These are phyloP conservation scores for Spheniscus humboldti DNA, from an alignment of 2,797 vertebrate genomes.

Conservation along the genomic window DNA sequence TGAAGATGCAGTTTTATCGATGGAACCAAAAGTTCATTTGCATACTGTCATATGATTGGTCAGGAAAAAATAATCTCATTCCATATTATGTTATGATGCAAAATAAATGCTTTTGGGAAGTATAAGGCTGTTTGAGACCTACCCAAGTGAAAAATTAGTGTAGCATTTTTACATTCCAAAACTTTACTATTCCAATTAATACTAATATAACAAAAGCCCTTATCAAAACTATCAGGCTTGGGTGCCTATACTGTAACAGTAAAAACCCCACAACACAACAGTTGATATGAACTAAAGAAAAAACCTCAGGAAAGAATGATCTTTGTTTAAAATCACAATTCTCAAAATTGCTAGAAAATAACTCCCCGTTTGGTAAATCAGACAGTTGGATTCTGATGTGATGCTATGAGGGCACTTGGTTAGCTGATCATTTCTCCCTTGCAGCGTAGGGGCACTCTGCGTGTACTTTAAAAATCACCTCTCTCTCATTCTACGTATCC, in stretches of 20 bases:
- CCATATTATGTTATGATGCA: neutral
- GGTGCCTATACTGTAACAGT: neutral
- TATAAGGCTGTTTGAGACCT: neutral
- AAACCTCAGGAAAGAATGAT: neutral
- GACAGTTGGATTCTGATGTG: neutral
- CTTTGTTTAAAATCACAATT: neutral
- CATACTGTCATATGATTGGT: constrained; percentile 48
- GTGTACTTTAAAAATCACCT: neutral
- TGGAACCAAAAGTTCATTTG: constrained; percentile 69
- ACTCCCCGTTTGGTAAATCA: neutral
- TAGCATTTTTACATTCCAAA: neutral
- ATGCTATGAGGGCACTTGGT: neutral
- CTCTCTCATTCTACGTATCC: neutral
- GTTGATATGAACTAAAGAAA: neutral
- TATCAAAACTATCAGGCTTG: neutral
- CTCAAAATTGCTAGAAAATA: neutral
- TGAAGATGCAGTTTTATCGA: constrained; percentile 75
- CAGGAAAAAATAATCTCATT: neutral
- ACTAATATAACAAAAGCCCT: neutral
- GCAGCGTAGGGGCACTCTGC: neutral
- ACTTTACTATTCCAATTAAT: neutral
- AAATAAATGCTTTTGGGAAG: neutral
- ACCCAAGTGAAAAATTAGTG: neutral
- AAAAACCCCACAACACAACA: neutral
- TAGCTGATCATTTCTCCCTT: neutral